These are phyloP conservation scores for Trachymyrmex cornetzi DNA, from an alignment of 1,140 invertebrate genomes.

Conservation along the genomic window DNA sequence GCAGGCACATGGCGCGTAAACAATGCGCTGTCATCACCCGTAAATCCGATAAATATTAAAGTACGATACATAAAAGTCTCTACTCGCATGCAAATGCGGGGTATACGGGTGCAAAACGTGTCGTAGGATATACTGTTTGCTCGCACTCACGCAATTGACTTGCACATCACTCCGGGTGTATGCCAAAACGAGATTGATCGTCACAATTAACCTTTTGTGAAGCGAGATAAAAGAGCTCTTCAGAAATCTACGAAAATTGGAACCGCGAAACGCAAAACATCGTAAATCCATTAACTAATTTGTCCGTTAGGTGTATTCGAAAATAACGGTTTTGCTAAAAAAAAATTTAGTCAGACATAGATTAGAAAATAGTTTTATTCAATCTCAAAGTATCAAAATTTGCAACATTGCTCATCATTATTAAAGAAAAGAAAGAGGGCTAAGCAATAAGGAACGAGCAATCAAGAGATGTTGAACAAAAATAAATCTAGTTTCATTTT, in stretches of 20 bases:
- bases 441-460: no score
- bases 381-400: no score
- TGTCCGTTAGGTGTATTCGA: neutral
- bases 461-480: no score
- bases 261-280: constrained; percentile 4
- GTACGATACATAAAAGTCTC: constrained; percentile 51
- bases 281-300: constrained; percentile 5
- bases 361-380: no score
- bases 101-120: constrained; percentile 18
- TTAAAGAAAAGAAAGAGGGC: no score
- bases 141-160: constrained; percentile 45
- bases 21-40: constrained; percentile 43
- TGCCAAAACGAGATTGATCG: constrained; percentile 16
- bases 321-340: no score
- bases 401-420: no score
- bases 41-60: constrained; percentile 62
- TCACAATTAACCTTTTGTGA: constrained; percentile 11
- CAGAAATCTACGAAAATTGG: neutral
- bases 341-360: no score
- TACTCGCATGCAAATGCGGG: constrained; percentile 36
- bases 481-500: no score
- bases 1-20: constrained; percentile 43
- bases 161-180: constrained; percentile 1
- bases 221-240: neutral
- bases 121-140: constrained; percentile 48